Evolutionary conservation across 2,797 vertebrate genomes (phyloP).

Genomic region (Mus spretus): DNA sequence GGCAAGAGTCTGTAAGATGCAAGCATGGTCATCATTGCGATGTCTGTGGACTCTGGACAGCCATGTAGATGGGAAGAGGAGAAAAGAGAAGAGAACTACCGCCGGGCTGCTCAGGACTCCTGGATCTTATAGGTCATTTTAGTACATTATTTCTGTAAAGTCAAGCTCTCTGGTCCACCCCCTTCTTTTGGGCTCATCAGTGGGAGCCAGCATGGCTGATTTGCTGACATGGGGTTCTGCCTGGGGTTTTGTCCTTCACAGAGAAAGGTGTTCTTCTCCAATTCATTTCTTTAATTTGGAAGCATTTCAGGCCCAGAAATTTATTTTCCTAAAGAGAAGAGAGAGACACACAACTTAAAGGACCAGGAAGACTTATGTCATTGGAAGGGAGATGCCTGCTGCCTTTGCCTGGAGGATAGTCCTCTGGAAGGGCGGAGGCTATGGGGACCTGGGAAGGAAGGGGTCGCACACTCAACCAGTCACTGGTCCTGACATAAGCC

Average conservation of each 20-base stretch:
- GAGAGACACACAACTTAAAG: constrained; percentile 15
- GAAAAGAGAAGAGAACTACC: too few species aligned
- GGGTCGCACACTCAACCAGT: rapidly evolving
- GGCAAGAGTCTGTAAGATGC: constrained; percentile 26
- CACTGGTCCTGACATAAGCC: neutral
- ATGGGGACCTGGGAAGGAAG: neutral
- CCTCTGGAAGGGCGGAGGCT: neutral
- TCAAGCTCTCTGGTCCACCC: neutral
- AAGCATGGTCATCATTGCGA: neutral
- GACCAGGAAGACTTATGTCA: neutral
- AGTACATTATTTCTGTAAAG: neutral
- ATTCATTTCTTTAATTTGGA: constrained; percentile 62
- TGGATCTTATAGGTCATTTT: neutral
- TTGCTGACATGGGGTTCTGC: constrained; percentile 40
- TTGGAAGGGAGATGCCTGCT: neutral
- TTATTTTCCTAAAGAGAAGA: constrained; percentile 68
- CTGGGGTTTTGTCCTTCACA: constrained; percentile 40
- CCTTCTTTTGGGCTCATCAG: neutral
- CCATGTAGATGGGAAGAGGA: neutral
- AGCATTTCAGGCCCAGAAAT: constrained; percentile 57
- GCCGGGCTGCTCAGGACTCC: neutral
- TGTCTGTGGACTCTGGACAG: neutral
- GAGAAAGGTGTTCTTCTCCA: constrained; percentile 36
- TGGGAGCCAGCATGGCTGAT: neutral
- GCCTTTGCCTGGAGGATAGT: neutral